A percentile compares a stretch with the other conserved stretches of the same genome.
These are phyloP conservation scores for Petrolisthes cinctipes DNA, from an alignment of 2,888 invertebrate species.

Conservation along the genomic window DNA sequence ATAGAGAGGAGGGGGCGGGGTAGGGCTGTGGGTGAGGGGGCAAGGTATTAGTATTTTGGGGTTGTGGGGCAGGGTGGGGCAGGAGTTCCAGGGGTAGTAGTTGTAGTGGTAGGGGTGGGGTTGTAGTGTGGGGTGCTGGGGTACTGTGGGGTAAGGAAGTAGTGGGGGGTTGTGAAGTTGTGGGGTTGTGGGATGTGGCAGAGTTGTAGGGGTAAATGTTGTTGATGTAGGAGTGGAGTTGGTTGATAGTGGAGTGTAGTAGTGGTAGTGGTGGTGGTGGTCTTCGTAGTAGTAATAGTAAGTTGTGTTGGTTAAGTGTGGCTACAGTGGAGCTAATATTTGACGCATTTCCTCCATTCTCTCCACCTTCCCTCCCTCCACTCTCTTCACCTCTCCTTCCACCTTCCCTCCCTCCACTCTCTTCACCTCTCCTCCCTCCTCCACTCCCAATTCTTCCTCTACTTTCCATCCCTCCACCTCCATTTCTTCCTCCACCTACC, in stretches of 20 bases:
- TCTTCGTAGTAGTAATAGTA: conserved; percentile 16
- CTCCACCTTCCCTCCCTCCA: conserved; percentile 25
- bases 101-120: neutral
- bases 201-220: neutral
- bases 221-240: conserved; percentile 40
- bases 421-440: conserved; percentile 7
- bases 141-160: neutral
- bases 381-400: conserved; percentile 41
- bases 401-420: neutral
- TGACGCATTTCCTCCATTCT: conserved; percentile 21
- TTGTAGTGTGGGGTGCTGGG: neutral
- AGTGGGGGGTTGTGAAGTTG: neutral
- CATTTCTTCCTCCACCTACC: too few species aligned
- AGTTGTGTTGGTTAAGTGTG: conserved; percentile 45
- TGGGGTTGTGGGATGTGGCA: neutral
- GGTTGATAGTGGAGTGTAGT: conserved; percentile 25
- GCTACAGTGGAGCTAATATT: conserved; percentile 47
- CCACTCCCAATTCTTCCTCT: conserved; percentile 48
- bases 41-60: neutral
- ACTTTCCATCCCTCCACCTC: neutral
- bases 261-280: too few species aligned
- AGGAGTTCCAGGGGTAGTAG: neutral
- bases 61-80: neutral
- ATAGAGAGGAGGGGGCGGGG: neutral
- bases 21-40: neutral